Evolutionary conservation across 2,888 invertebrate species (phyloP), one percentile per base, ranked within the genome.

Genomic region (Eretmocerus hayati): DNA sequence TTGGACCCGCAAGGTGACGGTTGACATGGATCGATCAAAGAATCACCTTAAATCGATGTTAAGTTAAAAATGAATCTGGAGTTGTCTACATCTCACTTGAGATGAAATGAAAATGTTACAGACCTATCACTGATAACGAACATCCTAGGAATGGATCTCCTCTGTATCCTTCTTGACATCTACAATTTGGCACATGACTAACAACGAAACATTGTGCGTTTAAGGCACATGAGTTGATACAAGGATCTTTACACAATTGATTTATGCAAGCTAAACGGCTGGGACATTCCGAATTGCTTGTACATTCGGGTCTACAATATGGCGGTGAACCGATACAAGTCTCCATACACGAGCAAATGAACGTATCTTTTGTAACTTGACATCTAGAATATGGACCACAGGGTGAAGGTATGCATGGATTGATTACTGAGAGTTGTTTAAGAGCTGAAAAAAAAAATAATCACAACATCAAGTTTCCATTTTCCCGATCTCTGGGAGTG

Each of bases 371-470:
- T 11, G 77, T 71, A 54, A 81, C 77, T 63, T 80, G 80, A 61
- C 88, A 89, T 62, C 84, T 76, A 2, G 87, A 78, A 65, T 85
- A 83, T 1, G 85, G 81, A n/a, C 89, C 90, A 66, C 90, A 90
- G 1, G 89, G 88, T 31, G 85, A 84, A 43, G 87, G 87, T 46
- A 75, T 16, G 15, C 33, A 33, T 5, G 33, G 33, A 13, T 33
- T 33, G n/a, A 33, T 15, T 9, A 30, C 30, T 30, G 30, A 30
- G 8, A 58, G 74, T 73, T 18, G 75, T 76, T 60, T 43, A 23
- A 41, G 44, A 37, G 37, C 23, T 15, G 19, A 36, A 39, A 26
- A 11, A 26, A 26, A 9, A 26, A 26, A n/a, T n/a, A n/a, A n/a
- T n/a, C n/a, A n/a, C n/a, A n/a, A n/a, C n/a, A n/a, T n/a, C n/a